Evolutionary conservation across 2,797 vertebrate species (phyloP).

Genomic region (Stomatorhinus walkeri): DNA sequence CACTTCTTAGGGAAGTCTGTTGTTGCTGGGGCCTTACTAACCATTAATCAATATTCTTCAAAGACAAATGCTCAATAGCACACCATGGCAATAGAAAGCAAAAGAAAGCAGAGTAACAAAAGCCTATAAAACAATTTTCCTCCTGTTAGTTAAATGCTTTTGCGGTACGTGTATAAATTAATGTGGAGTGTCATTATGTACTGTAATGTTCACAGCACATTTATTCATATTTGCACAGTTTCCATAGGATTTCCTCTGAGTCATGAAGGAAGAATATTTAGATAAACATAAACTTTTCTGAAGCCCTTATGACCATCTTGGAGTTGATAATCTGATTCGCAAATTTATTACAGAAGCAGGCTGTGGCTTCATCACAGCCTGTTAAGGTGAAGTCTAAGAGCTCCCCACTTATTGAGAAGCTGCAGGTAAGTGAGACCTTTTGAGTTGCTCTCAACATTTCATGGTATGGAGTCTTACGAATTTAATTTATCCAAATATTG

Average conservation of each 20-base stretch:
- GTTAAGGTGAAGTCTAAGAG: conserved; percentile 15
- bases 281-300: neutral
- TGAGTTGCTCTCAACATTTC: neutral
- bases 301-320: neutral
- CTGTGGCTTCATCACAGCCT: neutral
- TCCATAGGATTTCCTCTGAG: neutral
- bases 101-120: neutral
- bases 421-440: conserved; percentile 51
- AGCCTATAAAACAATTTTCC: neutral
- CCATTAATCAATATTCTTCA: neutral
- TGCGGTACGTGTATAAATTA: neutral
- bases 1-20: neutral
- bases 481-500: neutral
- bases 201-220: neutral
- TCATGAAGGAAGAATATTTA: neutral
- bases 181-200: neutral
- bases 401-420: conserved; percentile 61
- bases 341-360: neutral
- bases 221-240: neutral
- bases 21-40: neutral
- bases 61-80: neutral
- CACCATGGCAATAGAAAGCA: neutral
- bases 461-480: neutral
- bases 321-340: neutral
- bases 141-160: neutral